Conservation (phyloP, 2,113 vertebrate species). For the Cyanoliseus patagonus region DNA sequence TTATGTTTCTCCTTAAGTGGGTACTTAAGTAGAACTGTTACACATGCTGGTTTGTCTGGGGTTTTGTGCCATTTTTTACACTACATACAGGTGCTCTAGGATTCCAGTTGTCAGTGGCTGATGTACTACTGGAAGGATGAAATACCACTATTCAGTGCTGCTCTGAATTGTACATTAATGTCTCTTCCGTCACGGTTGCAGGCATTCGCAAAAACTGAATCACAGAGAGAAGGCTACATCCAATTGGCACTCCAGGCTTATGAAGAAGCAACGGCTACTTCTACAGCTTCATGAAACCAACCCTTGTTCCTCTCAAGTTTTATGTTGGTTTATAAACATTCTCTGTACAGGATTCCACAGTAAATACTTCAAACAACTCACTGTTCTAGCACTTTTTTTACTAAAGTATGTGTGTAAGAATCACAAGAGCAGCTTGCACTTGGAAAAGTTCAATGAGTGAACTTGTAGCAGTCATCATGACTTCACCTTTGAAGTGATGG, state of each 20-base stretch:
- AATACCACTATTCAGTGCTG: background rate
- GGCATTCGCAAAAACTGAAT: constrained; percentile 88
- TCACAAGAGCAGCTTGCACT: background rate
- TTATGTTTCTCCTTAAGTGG: background rate
- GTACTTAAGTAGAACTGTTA: background rate
- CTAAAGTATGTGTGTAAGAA: background rate
- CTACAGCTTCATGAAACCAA: constrained; percentile 70
- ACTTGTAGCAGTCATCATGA: background rate
- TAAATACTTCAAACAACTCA: background rate
- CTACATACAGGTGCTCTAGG: background rate
- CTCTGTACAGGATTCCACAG: constrained; percentile 10
- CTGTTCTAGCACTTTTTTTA: background rate
- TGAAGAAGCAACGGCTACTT: constrained; percentile 69
- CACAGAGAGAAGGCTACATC: constrained; percentile 85
- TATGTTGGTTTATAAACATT: background rate
- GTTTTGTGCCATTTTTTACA: background rate
- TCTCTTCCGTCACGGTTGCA: constrained; percentile 39
- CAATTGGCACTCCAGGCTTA: constrained; percentile 88
- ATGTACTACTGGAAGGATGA: background rate
- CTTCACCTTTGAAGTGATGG: background rate
- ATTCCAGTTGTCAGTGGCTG: background rate
- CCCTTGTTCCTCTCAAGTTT: background rate
- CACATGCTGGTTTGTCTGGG: rapidly evolving
- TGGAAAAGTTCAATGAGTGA: background rate
- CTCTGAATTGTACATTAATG: background rate